A percentile compares a stretch with the other conserved stretches of the same genome.
Conservation (phyloP, 2,113 vertebrate genomes). For the Tauraco erythrolophus region DNA sequence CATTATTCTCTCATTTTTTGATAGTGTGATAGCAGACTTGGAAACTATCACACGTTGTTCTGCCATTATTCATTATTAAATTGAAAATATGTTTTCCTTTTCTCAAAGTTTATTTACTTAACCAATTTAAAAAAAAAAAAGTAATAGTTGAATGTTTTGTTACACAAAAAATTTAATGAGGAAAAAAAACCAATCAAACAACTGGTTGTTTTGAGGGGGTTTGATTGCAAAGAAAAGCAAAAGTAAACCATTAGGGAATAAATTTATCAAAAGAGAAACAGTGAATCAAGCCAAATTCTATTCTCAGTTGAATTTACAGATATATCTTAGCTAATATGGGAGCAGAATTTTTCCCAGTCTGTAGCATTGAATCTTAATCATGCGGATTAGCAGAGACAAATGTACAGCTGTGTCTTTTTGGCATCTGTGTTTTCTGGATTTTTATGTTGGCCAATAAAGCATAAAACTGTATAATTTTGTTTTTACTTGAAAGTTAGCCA, state of each 20-base stretch:
- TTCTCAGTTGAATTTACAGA: neutral
- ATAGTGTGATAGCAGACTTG: neutral
- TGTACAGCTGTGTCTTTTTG: neutral
- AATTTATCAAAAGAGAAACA: neutral
- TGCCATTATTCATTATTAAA: neutral
- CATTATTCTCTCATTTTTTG: neutral
- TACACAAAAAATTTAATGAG: neutral
- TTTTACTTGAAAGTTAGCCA: neutral
- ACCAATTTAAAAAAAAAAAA: neutral
- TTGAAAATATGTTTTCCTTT: neutral
- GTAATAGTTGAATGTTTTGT: neutral
- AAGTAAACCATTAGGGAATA: neutral
- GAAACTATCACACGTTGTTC: neutral
- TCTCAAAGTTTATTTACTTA: neutral
- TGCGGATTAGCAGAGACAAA: neutral
- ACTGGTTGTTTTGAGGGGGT: neutral
- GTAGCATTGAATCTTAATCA: neutral
- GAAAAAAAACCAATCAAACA: neutral
- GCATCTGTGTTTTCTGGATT: neutral
- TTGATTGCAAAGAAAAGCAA: neutral
- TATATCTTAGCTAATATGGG: neutral
- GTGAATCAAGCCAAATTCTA: neutral
- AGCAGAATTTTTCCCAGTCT: neutral
- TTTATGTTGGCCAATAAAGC: neutral
- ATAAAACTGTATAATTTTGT: neutral